phyloP scores from a whole-genome alignment of 2,113 vertebrate species.

The Notarius lentiginosus region DNA sequence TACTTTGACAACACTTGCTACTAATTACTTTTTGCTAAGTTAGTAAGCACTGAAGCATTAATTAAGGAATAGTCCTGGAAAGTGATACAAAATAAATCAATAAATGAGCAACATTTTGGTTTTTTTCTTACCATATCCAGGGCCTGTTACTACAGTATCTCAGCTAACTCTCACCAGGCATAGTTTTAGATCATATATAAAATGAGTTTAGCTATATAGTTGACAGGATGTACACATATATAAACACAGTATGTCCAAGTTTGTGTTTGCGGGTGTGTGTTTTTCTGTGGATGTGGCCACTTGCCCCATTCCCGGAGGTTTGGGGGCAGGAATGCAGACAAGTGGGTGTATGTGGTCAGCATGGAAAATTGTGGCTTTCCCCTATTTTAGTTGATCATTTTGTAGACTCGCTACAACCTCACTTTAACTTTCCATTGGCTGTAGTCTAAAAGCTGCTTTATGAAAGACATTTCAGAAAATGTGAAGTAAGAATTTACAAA shows the following conservation, averaged over 20 bases:
- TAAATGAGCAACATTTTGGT: background rate
- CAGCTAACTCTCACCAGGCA: background rate
- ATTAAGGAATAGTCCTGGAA: background rate
- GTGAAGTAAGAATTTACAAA: constrained; percentile 37
- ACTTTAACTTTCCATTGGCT: constrained; percentile 40
- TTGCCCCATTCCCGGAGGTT: constrained; percentile 61
- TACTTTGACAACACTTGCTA: background rate
- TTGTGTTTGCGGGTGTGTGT: constrained; percentile 23
- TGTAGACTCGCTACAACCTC: constrained; percentile 52
- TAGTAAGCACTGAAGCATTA: background rate
- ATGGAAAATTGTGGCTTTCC: constrained; percentile 64
- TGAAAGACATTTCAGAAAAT: constrained; percentile 25
- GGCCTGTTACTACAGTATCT: background rate
- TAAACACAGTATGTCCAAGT: constrained; percentile 4
- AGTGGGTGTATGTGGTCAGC: constrained; percentile 71
- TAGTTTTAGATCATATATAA: background rate
- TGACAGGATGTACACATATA: constrained; percentile 1
- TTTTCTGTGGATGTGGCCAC: constrained; percentile 36
- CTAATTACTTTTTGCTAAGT: background rate
- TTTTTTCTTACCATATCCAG: background rate
- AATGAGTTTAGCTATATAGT: background rate
- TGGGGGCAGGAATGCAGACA: constrained; percentile 71
- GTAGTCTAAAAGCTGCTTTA: constrained; percentile 39
- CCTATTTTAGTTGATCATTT: constrained; percentile 55
- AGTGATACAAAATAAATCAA: background rate